Conservation (phyloP, 2,797 vertebrate species). For the Pseudochirops corinnae region DNA sequence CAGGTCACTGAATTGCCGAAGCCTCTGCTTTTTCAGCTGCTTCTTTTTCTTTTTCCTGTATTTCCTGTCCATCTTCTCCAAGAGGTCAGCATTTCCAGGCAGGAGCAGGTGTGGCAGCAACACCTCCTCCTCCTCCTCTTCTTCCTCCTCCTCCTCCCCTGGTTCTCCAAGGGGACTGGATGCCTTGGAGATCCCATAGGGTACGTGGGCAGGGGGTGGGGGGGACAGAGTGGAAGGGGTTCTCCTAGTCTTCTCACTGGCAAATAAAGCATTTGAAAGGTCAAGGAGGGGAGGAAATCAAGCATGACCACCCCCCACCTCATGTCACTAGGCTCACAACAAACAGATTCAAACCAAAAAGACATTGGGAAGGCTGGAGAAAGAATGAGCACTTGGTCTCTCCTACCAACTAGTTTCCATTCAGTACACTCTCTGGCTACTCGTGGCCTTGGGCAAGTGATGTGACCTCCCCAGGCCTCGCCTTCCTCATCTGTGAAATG, state of each 20-base stretch:
- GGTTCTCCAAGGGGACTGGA: neutral
- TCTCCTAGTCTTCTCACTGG: slow-evolving; percentile 72
- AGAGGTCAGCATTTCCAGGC: slow-evolving; percentile 85
- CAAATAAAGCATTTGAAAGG: slow-evolving; percentile 10
- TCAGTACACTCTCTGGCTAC: no score
- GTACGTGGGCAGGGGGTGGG: slow-evolving; percentile 29
- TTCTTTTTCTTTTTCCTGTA: slow-evolving; percentile 89
- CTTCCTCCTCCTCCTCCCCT: slow-evolving; percentile 58
- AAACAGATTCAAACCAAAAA: neutral
- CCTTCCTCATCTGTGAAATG: neutral
- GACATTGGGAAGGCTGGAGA: neutral
- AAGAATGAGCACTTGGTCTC: neutral
- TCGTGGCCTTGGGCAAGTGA: no score
- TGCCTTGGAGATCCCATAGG: slow-evolving; percentile 67
- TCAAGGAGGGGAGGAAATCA: no score
- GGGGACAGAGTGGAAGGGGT: slow-evolving; percentile 33
- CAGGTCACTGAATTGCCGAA: slow-evolving; percentile 92
- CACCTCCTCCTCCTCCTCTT: slow-evolving; percentile 76
- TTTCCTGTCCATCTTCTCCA: slow-evolving; percentile 87
- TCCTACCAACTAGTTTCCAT: neutral
- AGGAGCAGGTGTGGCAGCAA: slow-evolving; percentile 83
- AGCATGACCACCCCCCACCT: neutral
- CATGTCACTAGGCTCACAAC: neutral
- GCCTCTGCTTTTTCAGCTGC: slow-evolving; percentile 88
- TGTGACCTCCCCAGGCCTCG: no score